Percentiles rank a stretch among this genome's conserved stretches.
Conservation (phyloP, 1,140 invertebrate species). For the Meloidogyne chitwoodi region DNA sequence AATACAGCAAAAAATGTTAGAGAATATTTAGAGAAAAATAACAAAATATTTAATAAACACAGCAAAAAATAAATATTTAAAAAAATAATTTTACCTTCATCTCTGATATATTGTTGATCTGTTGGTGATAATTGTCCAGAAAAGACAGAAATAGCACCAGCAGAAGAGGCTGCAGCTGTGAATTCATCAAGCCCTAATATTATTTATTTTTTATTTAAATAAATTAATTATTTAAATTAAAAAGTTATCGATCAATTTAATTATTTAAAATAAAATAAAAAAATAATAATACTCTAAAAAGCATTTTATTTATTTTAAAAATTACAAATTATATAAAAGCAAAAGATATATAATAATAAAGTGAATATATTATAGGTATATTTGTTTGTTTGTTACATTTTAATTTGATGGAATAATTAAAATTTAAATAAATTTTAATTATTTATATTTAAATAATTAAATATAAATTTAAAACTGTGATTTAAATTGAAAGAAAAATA, state of each 20-base stretch:
- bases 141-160: neutral
- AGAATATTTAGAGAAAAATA: neutral
- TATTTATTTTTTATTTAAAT: neutral
- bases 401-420: too few relatives aligned
- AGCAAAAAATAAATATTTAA: neutral
- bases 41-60: neutral
- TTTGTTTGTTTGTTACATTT: too few relatives aligned
- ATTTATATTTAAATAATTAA: too few relatives aligned
- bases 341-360: too few relatives aligned
- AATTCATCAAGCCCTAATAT: neutral
- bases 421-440: too few relatives aligned
- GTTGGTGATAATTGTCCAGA: neutral
- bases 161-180: neutral
- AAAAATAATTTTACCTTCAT: neutral
- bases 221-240: neutral
- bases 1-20: neutral
- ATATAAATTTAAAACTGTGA: too few relatives aligned
- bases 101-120: conserved; percentile 2
- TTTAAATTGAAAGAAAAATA: too few relatives aligned
- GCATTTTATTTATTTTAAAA: too few relatives aligned
- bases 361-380: too few relatives aligned
- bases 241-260: neutral
- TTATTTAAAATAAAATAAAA: too few relatives aligned
- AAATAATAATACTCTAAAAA: too few relatives aligned
- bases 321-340: too few relatives aligned